Percentiles rank a stretch among this genome's conserved stretches.
Conservation (phyloP, 2,797 vertebrate genomes). For the Triplophysa yarkandensis region DNA sequence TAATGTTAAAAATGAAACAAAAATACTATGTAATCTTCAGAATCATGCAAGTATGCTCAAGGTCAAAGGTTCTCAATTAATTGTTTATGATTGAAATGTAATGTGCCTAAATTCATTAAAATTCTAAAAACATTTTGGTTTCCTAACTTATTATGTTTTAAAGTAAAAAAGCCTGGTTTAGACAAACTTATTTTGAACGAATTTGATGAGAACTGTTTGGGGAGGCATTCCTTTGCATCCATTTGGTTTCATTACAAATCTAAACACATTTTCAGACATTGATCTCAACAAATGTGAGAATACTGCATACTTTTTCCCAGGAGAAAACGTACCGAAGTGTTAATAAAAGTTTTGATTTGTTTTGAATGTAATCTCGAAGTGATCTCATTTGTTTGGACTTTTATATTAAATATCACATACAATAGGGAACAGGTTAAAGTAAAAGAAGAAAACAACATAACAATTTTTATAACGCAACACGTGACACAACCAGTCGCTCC, state of each 20-base stretch:
- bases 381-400: neutral
- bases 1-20: neutral
- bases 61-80: too few relatives aligned
- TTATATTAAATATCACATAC: neutral
- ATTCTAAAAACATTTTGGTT: too few relatives aligned
- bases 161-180: neutral
- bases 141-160: too few relatives aligned
- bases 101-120: too few relatives aligned
- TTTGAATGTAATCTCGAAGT: neutral
- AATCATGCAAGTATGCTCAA: neutral
- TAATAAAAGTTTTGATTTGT: neutral
- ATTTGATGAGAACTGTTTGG: neutral
- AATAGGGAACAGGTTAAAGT: neutral
- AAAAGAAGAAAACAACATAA: neutral
- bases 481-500: slow-evolving; percentile 28
- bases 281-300: neutral
- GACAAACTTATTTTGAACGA: neutral
- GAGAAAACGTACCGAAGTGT: neutral
- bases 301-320: neutral
- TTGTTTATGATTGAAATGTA: too few relatives aligned
- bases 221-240: neutral
- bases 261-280: neutral
- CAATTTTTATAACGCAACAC: neutral
- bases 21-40: neutral
- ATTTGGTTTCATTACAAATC: neutral